Evolutionary conservation across 2,113 vertebrate genomes (phyloP), one percentile per base, ranked within the genome.

Genomic region (Ophthalmolycus amberensis): DNA sequence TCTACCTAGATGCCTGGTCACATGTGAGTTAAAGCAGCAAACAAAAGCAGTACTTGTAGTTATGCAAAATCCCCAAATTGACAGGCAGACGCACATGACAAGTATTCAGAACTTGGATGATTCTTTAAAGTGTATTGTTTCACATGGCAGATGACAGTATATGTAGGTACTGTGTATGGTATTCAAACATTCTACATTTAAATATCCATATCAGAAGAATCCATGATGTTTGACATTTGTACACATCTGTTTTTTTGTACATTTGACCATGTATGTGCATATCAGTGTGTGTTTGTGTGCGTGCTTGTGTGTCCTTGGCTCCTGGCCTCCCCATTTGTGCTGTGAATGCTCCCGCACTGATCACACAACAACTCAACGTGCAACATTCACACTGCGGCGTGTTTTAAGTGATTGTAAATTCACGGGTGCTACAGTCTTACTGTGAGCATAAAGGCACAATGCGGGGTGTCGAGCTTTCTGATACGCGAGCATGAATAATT

Each of bases 401-500:
- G 14, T 32, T 75, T 77, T 71, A 80, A 79, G 59, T 80, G 67
- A 75, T 80, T 83, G 38, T 77, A 74, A 80, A 88, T 79, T 84
- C 79, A 78, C 11, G 59, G 58, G 2, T 83, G 64, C 75, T 73
- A 69, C 32, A 20, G 32, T 84, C 63, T 73, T 38, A 83, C 71
- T 58, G 25, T 44, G 60, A 77, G 79, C 80, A 62, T 60, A 77
- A 79, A 68, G 3, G 37, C 66, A 65, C 77, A 79, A 77, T 67
- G 71, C 37, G 22, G 4, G 25, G n/a, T 71, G 71, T 65, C 1
- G 15, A 54, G 77, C 79, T 64, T 75, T 86, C 64, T 58, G 78
- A 84, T 75, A n/a, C 80, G 42, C 1, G 5, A 59, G 77, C 67
- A 52, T 86, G 85, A 81, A 90, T 87, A 85, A 87, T 88, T 78